Conservation (phyloP, 53 echinoderm and acorn worm species). For the Echinarachnius parma region DNA sequence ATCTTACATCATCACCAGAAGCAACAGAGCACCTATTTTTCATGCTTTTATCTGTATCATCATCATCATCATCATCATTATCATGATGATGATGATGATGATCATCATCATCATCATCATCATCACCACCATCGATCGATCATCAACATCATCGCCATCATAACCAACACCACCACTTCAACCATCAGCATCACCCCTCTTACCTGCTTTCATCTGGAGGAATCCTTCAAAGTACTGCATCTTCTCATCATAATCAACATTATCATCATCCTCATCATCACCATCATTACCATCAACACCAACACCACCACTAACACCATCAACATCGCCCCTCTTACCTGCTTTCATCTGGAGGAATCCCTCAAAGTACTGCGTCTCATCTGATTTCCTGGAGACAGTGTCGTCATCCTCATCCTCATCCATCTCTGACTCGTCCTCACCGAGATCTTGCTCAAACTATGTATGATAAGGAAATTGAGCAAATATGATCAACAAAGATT, state of each 20-base stretch:
- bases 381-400: slow-evolving; percentile 71
- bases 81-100: background rate
- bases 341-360: slow-evolving; percentile 90
- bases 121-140: background rate
- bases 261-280: background rate
- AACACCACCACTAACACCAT: too few relatives aligned
- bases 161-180: background rate
- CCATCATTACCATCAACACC: background rate
- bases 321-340: slow-evolving; percentile 44
- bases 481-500: background rate
- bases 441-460: slow-evolving; percentile 26
- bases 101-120: background rate
- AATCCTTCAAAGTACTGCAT: slow-evolving; percentile 78
- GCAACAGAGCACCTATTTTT: too few relatives aligned
- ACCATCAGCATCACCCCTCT: background rate
- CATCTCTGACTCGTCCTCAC: slow-evolving; percentile 41
- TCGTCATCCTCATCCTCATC: slow-evolving; percentile 84
- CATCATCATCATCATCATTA: background rate
- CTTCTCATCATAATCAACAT: background rate
- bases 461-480: background rate
- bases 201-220: slow-evolving; percentile 72
- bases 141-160: background rate
- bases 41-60: too few relatives aligned
- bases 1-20: too few relatives aligned
- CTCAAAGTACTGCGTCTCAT: slow-evolving; percentile 88